Evolutionary conservation across 1,140 invertebrate genomes (phyloP).

Genomic region (Cydia strobilella): DNA sequence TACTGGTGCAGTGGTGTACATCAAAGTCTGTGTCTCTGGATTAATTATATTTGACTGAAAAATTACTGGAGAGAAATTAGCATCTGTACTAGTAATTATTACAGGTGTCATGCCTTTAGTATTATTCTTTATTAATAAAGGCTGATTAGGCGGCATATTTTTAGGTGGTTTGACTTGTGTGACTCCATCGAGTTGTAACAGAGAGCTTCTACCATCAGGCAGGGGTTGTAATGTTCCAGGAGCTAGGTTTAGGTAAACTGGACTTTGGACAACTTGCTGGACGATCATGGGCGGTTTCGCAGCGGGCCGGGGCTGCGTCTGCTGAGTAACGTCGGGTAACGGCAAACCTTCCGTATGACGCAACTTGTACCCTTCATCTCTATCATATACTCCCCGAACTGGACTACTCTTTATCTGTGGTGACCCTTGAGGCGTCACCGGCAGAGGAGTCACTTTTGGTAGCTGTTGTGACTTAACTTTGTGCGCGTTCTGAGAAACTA

Average conservation of each 20-base stretch:
- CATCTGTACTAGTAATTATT: conserved; percentile 69
- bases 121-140: conserved; percentile 76
- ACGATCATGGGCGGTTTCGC: conserved; percentile 64
- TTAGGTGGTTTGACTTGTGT: conserved; percentile 52
- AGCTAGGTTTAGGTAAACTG: conserved; percentile 67
- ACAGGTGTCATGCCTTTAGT: conserved; percentile 70
- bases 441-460: conserved; percentile 25
- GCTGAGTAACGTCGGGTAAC: conserved; percentile 56
- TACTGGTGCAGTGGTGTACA: conserved; percentile 81
- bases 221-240: conserved; percentile 61
- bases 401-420: conserved; percentile 57
- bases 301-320: conserved; percentile 46
- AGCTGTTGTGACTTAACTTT: conserved; percentile 37
- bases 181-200: conserved; percentile 59
- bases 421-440: conserved; percentile 40
- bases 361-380: conserved; percentile 62
- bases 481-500: conserved; percentile 66
- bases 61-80: conserved; percentile 73
- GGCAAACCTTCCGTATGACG: conserved; percentile 43
- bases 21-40: conserved; percentile 78
- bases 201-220: conserved; percentile 52
- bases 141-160: conserved; percentile 58
- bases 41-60: conserved; percentile 74
- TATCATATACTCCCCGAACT: conserved; percentile 53
- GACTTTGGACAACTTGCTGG: conserved; percentile 69